Evolutionary conservation across 2,797 vertebrate species (phyloP), one percentile per base, ranked within the genome.

Genomic region (Acipenser oxyrinchus): DNA sequence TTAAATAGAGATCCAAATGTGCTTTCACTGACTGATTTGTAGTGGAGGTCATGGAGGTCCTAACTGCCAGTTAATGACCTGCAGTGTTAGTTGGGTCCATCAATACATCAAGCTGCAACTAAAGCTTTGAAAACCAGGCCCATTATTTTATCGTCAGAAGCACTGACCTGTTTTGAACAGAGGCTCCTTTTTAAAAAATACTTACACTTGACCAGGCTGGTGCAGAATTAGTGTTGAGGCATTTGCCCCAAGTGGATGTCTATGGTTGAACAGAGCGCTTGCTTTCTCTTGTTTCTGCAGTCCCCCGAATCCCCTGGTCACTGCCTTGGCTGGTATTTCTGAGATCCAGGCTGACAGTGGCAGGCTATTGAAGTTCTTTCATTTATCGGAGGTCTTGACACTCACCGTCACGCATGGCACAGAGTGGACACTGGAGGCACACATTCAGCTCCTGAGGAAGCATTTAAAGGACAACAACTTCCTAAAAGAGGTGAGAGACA

Each of bases 401-500:
- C 80, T 96, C 77, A 93, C 90, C 0, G 69, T 88, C 9, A 85
- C 73, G 58, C 80, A 78, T 69, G 76, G 65, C 0, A 62, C 78
- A 0, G 65, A 75, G 53, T 76, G 75, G 68, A 72, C 85, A 60
- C 58, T 89, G 75, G 81, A 89, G 71, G 81, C 81, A 0, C 77
- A 79, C 64, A 80, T 95, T 68, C 70, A 77, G 62, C 71, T 91
- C 69, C 91, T 92, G 71, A 85, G 87, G 77, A 89, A 89, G 75
- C 87, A 80, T 74, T 84, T 86, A 61, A 81, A 71, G 79, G 88
- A 92, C 71, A 76, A 71, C 64, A 23, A 75, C 69, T 75, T 88
- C 71, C 81, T 86, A 68, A 71, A 79, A 70, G 77, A 82, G 90
- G 94, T 95, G 74, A 78, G 80, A 66, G n/a, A 9, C 2, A 49